These are phyloP conservation scores for Corydoras sp. DNA, from an alignment of 2,113 vertebrate genomes.

Conservation along the genomic window DNA sequence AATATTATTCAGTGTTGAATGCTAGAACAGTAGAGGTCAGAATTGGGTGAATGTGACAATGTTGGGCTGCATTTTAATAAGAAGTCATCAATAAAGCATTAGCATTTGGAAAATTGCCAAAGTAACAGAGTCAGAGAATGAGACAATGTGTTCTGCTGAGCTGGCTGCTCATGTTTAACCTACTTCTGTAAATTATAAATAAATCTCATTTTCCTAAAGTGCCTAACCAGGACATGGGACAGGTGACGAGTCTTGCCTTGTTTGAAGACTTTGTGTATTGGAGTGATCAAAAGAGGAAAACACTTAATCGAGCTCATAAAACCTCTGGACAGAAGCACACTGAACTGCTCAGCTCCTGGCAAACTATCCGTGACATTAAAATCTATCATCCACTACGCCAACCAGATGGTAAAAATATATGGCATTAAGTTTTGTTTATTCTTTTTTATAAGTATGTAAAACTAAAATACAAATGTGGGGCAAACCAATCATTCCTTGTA, in stretches of 20 bases:
- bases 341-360: slow-evolving; percentile 87
- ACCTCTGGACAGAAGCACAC: slow-evolving; percentile 79
- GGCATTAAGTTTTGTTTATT: background rate
- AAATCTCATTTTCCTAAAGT: slow-evolving; percentile 60
- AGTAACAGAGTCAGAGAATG: background rate
- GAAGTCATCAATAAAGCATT: no score
- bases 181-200: background rate
- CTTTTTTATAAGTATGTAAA: background rate
- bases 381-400: slow-evolving; percentile 90
- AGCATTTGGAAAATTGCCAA: background rate
- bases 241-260: slow-evolving; percentile 89
- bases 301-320: slow-evolving; percentile 92
- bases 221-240: slow-evolving; percentile 84
- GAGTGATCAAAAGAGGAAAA: slow-evolving; percentile 97
- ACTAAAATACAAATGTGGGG: no score
- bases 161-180: background rate
- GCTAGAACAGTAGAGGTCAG: background rate
- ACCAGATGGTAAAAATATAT: slow-evolving; percentile 72
- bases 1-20: background rate
- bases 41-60: background rate
- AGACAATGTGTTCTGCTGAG: background rate
- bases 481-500: no score
- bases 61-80: background rate
- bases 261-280: slow-evolving; percentile 98
- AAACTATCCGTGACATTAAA: slow-evolving; percentile 92